Evolutionary conservation across 1,140 invertebrate species (phyloP).

Genomic region (Bactericera cockerelli): DNA sequence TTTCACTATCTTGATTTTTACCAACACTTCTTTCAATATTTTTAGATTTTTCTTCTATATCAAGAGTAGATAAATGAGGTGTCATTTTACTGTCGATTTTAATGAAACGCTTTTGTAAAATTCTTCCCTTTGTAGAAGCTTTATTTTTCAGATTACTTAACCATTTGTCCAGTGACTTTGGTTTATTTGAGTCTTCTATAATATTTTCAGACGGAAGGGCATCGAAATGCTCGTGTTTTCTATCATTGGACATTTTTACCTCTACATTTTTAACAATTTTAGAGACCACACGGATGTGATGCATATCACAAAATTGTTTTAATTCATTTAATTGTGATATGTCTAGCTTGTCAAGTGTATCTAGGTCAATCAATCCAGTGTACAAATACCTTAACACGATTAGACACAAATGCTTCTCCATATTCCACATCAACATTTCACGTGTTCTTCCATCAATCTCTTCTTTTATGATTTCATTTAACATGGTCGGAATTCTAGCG

Average conservation of each 20-base stretch:
- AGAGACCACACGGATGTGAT: not conserved
- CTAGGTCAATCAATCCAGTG: not conserved
- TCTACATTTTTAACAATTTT: not conserved
- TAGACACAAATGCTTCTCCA: not conserved
- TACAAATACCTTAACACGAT: not conserved
- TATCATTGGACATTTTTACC: not conserved
- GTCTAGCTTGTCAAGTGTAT: not conserved
- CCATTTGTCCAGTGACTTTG: not conserved
- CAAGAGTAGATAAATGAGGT: too few relatives aligned
- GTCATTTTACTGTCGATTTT: too few relatives aligned
- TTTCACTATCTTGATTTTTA: too few relatives aligned
- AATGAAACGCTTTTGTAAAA: not conserved
- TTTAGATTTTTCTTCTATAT: too few relatives aligned
- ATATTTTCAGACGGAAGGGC: too few relatives aligned
- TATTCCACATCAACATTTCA: constrained; percentile 19
- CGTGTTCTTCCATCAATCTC: constrained; percentile 11
- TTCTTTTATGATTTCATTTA: constrained; percentile 16
- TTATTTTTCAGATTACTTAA: not conserved
- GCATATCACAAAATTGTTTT: not conserved
- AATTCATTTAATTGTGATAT: not conserved
- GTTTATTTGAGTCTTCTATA: too few relatives aligned
- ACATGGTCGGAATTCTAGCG: constrained; percentile 17
- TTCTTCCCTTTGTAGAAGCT: not conserved
- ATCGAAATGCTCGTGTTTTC: too few relatives aligned
- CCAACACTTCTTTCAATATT: too few relatives aligned